These are phyloP conservation scores for Rhabditoides inermis DNA, from an alignment of 2,888 invertebrate species.

Conservation along the genomic window DNA sequence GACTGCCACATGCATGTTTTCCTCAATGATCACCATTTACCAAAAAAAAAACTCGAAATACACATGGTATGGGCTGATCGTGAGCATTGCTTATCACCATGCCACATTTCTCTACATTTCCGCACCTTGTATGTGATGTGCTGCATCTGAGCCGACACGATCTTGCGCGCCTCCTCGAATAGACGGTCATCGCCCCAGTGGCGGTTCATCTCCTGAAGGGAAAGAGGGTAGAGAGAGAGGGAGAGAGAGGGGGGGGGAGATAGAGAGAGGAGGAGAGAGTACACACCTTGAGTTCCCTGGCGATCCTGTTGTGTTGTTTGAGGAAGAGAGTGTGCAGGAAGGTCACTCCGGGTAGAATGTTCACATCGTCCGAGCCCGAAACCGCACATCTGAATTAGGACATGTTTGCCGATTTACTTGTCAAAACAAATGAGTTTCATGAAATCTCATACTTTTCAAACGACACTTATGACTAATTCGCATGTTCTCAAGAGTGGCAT, in stretches of 20 bases:
- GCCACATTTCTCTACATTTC: too few relatives aligned
- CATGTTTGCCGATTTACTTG: neutral
- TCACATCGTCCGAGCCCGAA: slow-evolving; percentile 42
- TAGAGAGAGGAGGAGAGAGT: neutral
- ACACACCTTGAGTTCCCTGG: slow-evolving; percentile 31
- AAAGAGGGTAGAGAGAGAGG: neutral
- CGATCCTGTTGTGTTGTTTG: slow-evolving; percentile 50
- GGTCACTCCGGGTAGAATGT: slow-evolving; percentile 44
- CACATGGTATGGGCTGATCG: too few relatives aligned
- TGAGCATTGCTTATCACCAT: too few relatives aligned
- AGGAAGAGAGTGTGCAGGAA: slow-evolving; percentile 48
- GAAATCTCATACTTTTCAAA: too few relatives aligned
- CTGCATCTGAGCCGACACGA: slow-evolving; percentile 60
- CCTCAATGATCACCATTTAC: too few relatives aligned
- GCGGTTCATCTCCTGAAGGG: slow-evolving; percentile 35
- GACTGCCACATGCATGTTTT: too few relatives aligned
- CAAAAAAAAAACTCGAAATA: too few relatives aligned
- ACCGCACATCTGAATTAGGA: slow-evolving; percentile 16
- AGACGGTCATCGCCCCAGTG: slow-evolving; percentile 51
- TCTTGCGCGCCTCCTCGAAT: slow-evolving; percentile 54
- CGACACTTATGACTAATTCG: too few relatives aligned
- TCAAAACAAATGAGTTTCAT: too few relatives aligned
- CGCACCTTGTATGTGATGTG: slow-evolving; percentile 55
- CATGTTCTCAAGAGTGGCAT: too few relatives aligned
- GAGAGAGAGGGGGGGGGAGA: neutral